phyloP scores from a whole-genome alignment of 2,888 invertebrate genomes.

The Cryptus viduatorius region DNA sequence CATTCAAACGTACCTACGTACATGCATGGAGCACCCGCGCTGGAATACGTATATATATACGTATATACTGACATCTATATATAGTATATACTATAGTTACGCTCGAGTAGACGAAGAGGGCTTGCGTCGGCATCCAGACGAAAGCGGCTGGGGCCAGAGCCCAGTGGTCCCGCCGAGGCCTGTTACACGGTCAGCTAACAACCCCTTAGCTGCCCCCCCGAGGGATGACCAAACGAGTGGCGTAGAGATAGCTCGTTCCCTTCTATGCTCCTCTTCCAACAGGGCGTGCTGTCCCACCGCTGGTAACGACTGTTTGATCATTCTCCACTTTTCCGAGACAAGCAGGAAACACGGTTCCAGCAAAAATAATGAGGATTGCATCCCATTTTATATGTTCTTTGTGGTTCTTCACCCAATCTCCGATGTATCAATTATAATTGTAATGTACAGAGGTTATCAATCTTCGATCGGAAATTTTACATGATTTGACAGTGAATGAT shows the following conservation, averaged over 20 bases:
- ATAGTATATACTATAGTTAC: slow-evolving; percentile 7
- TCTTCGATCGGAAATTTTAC: not conserved
- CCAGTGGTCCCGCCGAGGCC: slow-evolving; percentile 79
- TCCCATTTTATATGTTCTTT: not conserved
- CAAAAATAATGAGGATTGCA: slow-evolving; percentile 35
- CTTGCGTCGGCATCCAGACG: slow-evolving; percentile 46
- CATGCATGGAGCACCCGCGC: not conserved
- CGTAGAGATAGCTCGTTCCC: slow-evolving; percentile 70
- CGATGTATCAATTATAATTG: not conserved
- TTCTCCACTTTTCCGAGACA: slow-evolving; percentile 68
- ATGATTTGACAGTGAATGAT: too few species aligned
- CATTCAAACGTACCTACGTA: slow-evolving; percentile 35
- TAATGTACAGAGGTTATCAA: not conserved
- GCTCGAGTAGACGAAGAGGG: slow-evolving; percentile 39
- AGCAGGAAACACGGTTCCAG: slow-evolving; percentile 18
- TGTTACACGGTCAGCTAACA: slow-evolving; percentile 83
- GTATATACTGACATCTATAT: not conserved
- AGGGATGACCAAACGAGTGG: slow-evolving; percentile 75
- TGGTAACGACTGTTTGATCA: slow-evolving; percentile 80
- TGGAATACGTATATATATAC: slow-evolving; percentile 13
- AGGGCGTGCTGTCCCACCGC: slow-evolving; percentile 28
- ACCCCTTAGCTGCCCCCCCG: slow-evolving; percentile 78
- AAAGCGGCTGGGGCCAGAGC: slow-evolving; percentile 50
- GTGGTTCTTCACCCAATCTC: not conserved
- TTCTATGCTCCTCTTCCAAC: slow-evolving; percentile 43